phyloP scores from a whole-genome alignment of 2,888 invertebrate species.

The Drosophila yooni region DNA sequence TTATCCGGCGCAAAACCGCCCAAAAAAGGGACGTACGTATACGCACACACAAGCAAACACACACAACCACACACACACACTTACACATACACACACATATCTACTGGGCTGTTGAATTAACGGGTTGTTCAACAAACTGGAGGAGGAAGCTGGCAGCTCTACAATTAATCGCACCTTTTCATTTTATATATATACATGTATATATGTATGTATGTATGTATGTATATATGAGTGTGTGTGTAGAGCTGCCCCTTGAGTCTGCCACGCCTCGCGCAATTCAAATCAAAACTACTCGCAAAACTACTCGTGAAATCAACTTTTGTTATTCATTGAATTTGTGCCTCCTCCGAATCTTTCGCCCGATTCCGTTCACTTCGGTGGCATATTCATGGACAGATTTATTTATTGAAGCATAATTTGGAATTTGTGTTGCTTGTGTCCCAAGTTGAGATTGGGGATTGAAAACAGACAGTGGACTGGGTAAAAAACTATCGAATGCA shows the following conservation, averaged over 20 bases:
- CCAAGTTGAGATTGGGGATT: slow-evolving; percentile 1
- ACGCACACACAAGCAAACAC: slow-evolving; percentile 1
- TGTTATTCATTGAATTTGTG: slow-evolving; percentile 33
- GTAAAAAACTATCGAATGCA: slow-evolving; percentile 71
- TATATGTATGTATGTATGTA: neutral
- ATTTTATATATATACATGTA: neutral
- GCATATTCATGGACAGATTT: slow-evolving; percentile 47
- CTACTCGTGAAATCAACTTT: slow-evolving; percentile 60
- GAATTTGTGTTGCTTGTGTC: slow-evolving; percentile 42
- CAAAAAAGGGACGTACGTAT: slow-evolving; percentile 43
- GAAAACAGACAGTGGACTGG: slow-evolving; percentile 16
- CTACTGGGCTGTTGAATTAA: slow-evolving; percentile 59
- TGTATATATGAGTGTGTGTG: neutral
- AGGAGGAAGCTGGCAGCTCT: slow-evolving; percentile 53
- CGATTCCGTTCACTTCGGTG: neutral
- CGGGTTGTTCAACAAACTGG: slow-evolving; percentile 36
- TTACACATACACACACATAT: neutral
- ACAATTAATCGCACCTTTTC: slow-evolving; percentile 83
- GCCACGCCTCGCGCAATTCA: slow-evolving; percentile 11
- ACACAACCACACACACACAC: neutral
- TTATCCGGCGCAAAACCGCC: slow-evolving; percentile 52
- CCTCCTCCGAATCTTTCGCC: neutral
- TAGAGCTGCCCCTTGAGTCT: neutral
- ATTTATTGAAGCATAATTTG: slow-evolving; percentile 79
- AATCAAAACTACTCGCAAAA: slow-evolving; percentile 66